Conservation (phyloP, 2,113 vertebrate species). For the Oryzias curvinotus region DNA sequence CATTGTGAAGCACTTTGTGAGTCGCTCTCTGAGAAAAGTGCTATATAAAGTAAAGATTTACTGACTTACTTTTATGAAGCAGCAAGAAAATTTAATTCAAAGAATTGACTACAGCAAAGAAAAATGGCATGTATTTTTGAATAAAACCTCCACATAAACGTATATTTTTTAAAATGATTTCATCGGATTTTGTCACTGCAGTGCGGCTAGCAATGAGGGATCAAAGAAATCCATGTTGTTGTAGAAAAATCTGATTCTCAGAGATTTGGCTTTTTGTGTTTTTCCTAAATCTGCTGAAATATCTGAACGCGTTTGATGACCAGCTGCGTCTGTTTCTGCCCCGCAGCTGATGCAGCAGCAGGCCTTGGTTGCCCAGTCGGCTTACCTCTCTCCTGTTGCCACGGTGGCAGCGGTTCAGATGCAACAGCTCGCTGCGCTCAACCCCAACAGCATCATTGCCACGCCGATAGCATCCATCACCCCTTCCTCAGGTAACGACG, state of each 20-base stretch:
- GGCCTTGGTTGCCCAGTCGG: slow-evolving; percentile 92
- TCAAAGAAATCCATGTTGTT: too few species aligned
- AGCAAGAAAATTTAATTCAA: not conserved
- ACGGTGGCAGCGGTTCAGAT: slow-evolving; percentile 93
- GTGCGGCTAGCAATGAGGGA: too few species aligned
- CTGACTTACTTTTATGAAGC: too few species aligned
- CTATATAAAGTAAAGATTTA: too few species aligned
- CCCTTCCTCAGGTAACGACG: slow-evolving; percentile 87
- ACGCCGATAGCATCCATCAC: slow-evolving; percentile 89
- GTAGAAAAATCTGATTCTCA: too few species aligned
- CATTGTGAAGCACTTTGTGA: too few species aligned
- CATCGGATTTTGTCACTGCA: too few species aligned
- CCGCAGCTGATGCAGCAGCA: slow-evolving; percentile 93
- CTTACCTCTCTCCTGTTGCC: slow-evolving; percentile 94
- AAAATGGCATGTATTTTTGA: too few species aligned
- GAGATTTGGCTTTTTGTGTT: not conserved
- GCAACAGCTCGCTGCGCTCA: slow-evolving; percentile 93
- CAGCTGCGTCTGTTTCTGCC: not conserved
- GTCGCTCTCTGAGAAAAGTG: too few species aligned
- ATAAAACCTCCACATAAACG: too few species aligned
- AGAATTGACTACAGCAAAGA: too few species aligned
- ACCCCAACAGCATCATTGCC: slow-evolving; percentile 89
- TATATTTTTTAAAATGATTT: too few species aligned
- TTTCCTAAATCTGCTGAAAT: slow-evolving; percentile 5
- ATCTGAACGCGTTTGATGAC: not conserved